Evolutionary conservation across 2,113 vertebrate genomes (phyloP), one percentile per base, ranked within the genome.

Genomic region (Andinoacara biseriatus): DNA sequence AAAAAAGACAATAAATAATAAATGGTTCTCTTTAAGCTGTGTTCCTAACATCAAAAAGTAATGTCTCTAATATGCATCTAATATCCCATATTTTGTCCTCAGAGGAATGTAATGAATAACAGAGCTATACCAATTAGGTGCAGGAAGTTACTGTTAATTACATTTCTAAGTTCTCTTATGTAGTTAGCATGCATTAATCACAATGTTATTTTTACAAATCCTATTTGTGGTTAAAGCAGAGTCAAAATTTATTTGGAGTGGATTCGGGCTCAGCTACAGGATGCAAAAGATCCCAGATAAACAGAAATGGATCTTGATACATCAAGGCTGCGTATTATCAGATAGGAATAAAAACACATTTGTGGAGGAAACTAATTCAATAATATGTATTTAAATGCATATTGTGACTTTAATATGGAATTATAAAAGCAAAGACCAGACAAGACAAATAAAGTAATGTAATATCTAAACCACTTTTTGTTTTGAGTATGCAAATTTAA

Each of bases 171-270:
- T 91, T 91, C 89, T 91, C 90, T 93, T 94, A 94, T 95, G 93
- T 94, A 93, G 90, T 95, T 94, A 93, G 93, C 88, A 92, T 93
- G 93, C 92, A 95, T 95, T 93, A 94, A 95, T 95, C 94, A 95
- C 90, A 92, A 94, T 94, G 89, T 91, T 93, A 89, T 94, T 93
- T 94, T 91, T 92, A 78, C 74, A 89, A 93, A 94, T 90, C 77
- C 65, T 91, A 88, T 91, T 93, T 89, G 78, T 88, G 86, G 84
- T 92, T 93, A 78, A 88, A 91, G 82, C 87, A 79, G 75, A 94
- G 89, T 92, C 92, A 92, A 90, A 91, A 81, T 90, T 87, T 86
- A 89, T 95, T 94, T 94, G 86, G 59, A 89, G 88, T 85, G 76
- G 83, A 91, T 91, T 83, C 81, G n/a, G 56, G 80, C 84, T 78